phyloP scores from a whole-genome alignment of 2,113 vertebrate genomes.

The Hyaena hyaena region DNA sequence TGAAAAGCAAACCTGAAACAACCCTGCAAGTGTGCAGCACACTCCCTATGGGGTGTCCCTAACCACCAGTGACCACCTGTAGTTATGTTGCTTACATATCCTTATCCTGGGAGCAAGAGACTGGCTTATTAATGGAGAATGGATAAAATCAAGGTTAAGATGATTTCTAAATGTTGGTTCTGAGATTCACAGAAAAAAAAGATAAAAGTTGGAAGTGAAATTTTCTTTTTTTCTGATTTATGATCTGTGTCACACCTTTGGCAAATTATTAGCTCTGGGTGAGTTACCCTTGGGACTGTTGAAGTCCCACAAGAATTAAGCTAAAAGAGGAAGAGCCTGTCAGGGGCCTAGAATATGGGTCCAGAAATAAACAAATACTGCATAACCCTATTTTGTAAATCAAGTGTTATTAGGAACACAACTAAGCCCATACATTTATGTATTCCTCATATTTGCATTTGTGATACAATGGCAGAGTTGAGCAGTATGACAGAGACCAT shows the following conservation, averaged over 20 bases:
- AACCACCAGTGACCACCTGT: constrained; percentile 49
- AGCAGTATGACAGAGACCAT: neutral
- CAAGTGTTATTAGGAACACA: neutral
- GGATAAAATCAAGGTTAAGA: neutral
- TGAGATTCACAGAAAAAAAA: neutral
- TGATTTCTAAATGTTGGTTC: neutral
- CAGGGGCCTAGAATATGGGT: neutral
- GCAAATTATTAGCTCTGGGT: neutral
- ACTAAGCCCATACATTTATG: neutral
- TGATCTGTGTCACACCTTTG: neutral
- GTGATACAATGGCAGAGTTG: neutral
- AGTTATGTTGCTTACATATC: neutral
- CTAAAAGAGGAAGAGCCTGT: neutral
- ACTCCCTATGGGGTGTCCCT: neutral
- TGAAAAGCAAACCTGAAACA: neutral
- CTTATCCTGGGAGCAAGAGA: neutral
- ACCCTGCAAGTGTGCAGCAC: neutral
- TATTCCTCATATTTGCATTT: neutral
- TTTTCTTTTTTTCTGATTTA: neutral
- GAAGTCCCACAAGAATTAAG: neutral
- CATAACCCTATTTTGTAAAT: neutral
- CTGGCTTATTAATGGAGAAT: neutral
- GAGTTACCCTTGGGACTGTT: accelerated
- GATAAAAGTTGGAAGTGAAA: neutral
- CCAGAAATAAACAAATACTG: neutral